These are phyloP conservation scores for Cephus runcator DNA, from an alignment of 2,888 invertebrate genomes.

Conservation along the genomic window DNA sequence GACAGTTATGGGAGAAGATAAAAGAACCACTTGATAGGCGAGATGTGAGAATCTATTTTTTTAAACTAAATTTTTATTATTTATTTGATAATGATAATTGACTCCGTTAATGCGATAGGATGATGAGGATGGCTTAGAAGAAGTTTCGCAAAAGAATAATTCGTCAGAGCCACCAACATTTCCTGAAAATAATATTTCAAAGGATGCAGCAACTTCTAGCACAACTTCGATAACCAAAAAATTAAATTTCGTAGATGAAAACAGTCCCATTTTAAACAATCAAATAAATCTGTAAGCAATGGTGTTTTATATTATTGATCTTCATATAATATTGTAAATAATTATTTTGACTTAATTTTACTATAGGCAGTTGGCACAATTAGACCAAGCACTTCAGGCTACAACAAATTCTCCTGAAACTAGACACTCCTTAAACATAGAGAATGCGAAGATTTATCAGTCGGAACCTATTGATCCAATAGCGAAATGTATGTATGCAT, in stretches of 20 bases:
- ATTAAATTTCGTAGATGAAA: conserved; percentile 46
- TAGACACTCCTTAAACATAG: conserved; percentile 48
- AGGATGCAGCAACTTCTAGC: neutral
- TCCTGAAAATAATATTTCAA: neutral
- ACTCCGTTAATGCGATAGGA: neutral
- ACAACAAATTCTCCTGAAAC: conserved; percentile 47
- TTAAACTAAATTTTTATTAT: conserved; percentile 5
- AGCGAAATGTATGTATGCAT: conserved; percentile 20
- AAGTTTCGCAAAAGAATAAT: neutral
- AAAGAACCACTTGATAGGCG: conserved; percentile 35
- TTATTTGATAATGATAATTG: neutral
- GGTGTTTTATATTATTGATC: neutral
- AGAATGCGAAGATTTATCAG: conserved; percentile 41
- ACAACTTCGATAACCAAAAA: conserved; percentile 41
- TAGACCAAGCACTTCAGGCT: conserved; percentile 51
- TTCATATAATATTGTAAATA: neutral
- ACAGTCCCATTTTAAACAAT: conserved; percentile 38
- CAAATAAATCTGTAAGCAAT: conserved; percentile 43
- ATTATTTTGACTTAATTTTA: neutral
- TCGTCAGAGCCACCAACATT: neutral
- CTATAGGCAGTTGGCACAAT: conserved; percentile 52
- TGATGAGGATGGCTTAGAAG: conserved; percentile 1
- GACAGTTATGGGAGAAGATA: conserved; percentile 60
- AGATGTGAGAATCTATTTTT: conserved; percentile 30
- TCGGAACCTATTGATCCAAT: conserved; percentile 38